phyloP scores from a whole-genome alignment of 1,140 invertebrate species.

The Neodiprion fabricii region DNA sequence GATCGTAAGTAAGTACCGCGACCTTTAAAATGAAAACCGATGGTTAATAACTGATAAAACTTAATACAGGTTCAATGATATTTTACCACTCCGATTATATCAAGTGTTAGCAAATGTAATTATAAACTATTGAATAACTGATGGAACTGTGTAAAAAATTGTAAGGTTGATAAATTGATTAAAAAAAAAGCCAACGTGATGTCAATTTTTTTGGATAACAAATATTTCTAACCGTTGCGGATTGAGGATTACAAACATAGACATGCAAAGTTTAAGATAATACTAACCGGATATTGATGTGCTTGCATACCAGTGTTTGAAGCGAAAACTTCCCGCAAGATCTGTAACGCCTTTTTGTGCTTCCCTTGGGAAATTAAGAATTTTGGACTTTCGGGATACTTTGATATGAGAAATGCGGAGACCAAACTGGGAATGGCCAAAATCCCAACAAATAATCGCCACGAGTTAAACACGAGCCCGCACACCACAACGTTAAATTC shows the following conservation, averaged over 20 bases:
- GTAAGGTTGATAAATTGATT: no score
- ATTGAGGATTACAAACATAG: no score
- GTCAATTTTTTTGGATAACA: no score
- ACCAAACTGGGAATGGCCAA: constrained; percentile 63
- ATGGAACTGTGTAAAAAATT: no score
- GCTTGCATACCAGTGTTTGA: constrained; percentile 59
- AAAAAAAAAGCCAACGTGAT: no score
- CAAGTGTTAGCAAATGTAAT: no score
- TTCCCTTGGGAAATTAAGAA: constrained; percentile 70
- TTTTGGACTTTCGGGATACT: constrained; percentile 76
- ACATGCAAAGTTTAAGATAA: neutral
- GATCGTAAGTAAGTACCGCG: neutral
- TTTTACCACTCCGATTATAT: no score
- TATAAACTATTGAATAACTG: no score
- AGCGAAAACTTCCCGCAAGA: constrained; percentile 66
- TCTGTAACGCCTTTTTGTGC: constrained; percentile 62
- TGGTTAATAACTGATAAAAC: no score
- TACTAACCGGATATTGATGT: constrained; percentile 33
- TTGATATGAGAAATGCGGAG: constrained; percentile 58
- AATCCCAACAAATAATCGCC: constrained; percentile 67
- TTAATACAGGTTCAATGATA: no score
- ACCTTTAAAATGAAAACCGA: neutral
- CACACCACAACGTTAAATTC: constrained; percentile 52
- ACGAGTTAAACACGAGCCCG: constrained; percentile 59
- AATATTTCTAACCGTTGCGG: no score